phyloP scores from a whole-genome alignment of 2,797 vertebrate species.

The Leucoraja ocellata region DNA sequence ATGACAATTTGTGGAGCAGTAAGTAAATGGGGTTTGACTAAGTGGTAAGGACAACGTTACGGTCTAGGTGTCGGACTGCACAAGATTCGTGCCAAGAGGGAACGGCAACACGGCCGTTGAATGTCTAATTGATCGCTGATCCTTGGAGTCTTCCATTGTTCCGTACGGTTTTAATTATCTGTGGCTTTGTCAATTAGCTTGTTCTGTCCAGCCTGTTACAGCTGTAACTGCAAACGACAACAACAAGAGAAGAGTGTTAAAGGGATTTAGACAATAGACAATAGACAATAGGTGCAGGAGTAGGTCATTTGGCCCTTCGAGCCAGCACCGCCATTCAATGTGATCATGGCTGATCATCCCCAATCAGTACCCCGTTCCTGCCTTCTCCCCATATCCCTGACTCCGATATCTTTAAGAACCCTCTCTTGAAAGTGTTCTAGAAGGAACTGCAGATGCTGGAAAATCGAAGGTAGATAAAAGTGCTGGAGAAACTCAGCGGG shows the following conservation, averaged over 20 bases:
- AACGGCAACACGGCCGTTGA: not conserved
- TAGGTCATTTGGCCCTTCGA: too few species aligned
- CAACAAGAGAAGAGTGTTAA: not conserved
- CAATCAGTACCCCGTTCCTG: too few species aligned
- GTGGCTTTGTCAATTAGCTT: conserved; percentile 5
- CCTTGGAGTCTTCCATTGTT: not conserved
- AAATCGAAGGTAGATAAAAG: too few species aligned
- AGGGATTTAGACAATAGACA: not conserved
- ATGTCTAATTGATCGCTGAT: not conserved
- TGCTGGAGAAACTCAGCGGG: too few species aligned
- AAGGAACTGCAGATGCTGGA: too few species aligned
- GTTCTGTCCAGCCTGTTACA: conserved; percentile 31
- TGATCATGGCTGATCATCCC: too few species aligned
- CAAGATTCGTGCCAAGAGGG: not conserved
- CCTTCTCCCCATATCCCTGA: too few species aligned
- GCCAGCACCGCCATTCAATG: too few species aligned
- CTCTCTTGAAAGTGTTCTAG: too few species aligned
- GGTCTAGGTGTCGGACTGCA: not conserved
- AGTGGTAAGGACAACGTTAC: not conserved
- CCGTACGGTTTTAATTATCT: not conserved
- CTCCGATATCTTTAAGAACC: too few species aligned
- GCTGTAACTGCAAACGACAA: conserved; percentile 16
- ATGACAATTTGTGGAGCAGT: not conserved
- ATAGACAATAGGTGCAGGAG: too few species aligned
- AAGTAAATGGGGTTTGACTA: not conserved